These are phyloP conservation scores for Argynnis bischoffii DNA, from an alignment of 2,888 invertebrate species.

Conservation along the genomic window DNA sequence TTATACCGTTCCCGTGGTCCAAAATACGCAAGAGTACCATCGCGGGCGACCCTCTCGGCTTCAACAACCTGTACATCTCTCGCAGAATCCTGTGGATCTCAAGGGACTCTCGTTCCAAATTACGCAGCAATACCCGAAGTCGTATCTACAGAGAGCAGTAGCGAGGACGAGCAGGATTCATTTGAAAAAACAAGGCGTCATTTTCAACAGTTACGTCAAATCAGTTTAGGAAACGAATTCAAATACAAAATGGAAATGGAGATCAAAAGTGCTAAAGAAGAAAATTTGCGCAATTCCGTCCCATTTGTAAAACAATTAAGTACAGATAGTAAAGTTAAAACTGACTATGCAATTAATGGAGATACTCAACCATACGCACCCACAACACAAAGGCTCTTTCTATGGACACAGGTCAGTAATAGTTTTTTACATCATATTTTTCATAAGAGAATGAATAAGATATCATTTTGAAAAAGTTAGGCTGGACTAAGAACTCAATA, in stretches of 20 bases:
- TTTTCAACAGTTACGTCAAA: conserved; percentile 84
- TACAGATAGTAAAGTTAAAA: conserved; percentile 81
- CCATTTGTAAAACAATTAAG: conserved; percentile 84
- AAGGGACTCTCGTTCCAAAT: conserved; percentile 71
- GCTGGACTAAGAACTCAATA: not conserved
- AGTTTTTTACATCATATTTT: not conserved
- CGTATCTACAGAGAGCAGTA: conserved; percentile 73
- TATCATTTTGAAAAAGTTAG: not conserved
- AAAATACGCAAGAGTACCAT: conserved; percentile 77
- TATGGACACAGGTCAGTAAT: conserved; percentile 71
- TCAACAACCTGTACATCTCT: conserved; percentile 84
- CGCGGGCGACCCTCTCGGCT: conserved; percentile 78
- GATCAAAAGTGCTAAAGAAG: conserved; percentile 83
- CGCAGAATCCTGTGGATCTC: conserved; percentile 78
- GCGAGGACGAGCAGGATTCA: conserved; percentile 79
- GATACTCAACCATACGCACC: conserved; percentile 73
- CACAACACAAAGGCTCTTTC: conserved; percentile 79
- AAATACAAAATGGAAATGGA: conserved; percentile 85
- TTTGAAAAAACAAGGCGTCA: conserved; percentile 82
- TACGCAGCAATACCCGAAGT: conserved; percentile 72
- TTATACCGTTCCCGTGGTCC: conserved; percentile 68
- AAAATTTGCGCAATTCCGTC: conserved; percentile 83
- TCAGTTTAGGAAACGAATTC: conserved; percentile 84
- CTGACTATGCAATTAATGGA: conserved; percentile 69
- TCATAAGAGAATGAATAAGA: not conserved